Evolutionary conservation across 2,113 vertebrate genomes (phyloP).

Genomic region (Sapayoa aenigma): DNA sequence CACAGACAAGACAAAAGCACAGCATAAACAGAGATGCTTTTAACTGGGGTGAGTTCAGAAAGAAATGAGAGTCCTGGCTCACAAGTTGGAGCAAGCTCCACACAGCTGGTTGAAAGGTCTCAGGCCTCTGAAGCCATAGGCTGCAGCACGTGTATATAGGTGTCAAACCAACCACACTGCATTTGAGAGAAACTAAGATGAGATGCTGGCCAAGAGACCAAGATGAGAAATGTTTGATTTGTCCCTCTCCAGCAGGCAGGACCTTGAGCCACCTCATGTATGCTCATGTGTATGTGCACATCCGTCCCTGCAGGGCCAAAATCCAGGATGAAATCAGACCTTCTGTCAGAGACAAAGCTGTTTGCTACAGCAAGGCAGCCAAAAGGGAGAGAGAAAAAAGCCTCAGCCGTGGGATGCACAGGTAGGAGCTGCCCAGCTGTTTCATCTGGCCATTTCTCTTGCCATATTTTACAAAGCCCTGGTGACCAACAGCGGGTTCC

Average conservation of each 20-base stretch:
- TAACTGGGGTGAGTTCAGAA: neutral
- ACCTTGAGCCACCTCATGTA: neutral
- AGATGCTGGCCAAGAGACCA: neutral
- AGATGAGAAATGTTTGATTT: neutral
- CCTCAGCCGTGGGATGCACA: rapidly evolving
- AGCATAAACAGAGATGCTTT: neutral
- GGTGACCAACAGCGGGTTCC: rapidly evolving
- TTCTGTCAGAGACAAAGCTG: neutral
- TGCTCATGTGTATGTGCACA: rapidly evolving
- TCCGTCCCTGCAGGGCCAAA: neutral
- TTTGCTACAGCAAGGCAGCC: neutral
- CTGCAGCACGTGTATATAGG: rapidly evolving
- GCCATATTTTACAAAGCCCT: neutral
- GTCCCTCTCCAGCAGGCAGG: neutral
- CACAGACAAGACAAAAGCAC: neutral
- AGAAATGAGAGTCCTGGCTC: neutral
- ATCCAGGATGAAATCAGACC: neutral
- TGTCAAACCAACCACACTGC: neutral
- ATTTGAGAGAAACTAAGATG: neutral
- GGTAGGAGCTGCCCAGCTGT: neutral
- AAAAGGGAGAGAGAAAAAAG: neutral
- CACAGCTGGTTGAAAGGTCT: neutral
- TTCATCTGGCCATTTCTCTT: neutral
- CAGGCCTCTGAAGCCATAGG: neutral
- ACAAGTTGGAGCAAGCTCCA: neutral